These are phyloP conservation scores for Meloidogyne chitwoodi DNA, from an alignment of 1,140 invertebrate species.

Conservation along the genomic window DNA sequence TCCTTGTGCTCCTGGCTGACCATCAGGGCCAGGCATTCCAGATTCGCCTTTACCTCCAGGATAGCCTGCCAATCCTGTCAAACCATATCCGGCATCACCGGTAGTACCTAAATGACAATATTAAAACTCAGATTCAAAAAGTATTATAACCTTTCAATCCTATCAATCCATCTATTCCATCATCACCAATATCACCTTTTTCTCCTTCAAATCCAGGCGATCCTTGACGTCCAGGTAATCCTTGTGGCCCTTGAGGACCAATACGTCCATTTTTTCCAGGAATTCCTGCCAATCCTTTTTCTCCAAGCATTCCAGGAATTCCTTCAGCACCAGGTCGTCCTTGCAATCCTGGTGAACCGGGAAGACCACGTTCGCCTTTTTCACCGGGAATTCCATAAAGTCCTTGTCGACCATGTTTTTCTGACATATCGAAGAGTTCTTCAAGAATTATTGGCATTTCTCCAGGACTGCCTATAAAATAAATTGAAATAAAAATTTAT, in stretches of 20 bases:
- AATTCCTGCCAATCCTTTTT: conserved; percentile 28
- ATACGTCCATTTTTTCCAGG: conserved; percentile 50
- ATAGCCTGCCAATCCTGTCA: conserved; percentile 60
- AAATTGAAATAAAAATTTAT: not conserved
- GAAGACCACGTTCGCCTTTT: conserved; percentile 15
- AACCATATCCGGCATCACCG: conserved; percentile 58
- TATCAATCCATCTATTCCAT: conserved; percentile 35
- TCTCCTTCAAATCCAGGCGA: conserved; percentile 35
- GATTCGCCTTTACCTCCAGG: conserved; percentile 31
- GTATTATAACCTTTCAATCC: conserved; percentile 31
- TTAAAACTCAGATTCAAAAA: not conserved
- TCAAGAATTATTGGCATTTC: not conserved
- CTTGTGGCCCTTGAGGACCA: conserved; percentile 25
- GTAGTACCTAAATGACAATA: conserved; percentile 15
- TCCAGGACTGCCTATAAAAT: conserved; percentile 6
- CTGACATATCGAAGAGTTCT: conserved; percentile 23
- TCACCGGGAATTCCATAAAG: conserved; percentile 19
- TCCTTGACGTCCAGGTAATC: conserved; percentile 28
- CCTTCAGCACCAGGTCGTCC: conserved; percentile 25
- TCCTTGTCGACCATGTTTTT: conserved; percentile 42
- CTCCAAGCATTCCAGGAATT: conserved; percentile 23
- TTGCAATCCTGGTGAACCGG: conserved; percentile 22
- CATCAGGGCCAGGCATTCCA: conserved; percentile 23
- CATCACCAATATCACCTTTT: conserved; percentile 59
- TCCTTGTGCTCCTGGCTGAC: conserved; percentile 25